Base-by-base conservation (phyloP, 2,888 invertebrate species). In the Eustalomyia histrio region DNA sequence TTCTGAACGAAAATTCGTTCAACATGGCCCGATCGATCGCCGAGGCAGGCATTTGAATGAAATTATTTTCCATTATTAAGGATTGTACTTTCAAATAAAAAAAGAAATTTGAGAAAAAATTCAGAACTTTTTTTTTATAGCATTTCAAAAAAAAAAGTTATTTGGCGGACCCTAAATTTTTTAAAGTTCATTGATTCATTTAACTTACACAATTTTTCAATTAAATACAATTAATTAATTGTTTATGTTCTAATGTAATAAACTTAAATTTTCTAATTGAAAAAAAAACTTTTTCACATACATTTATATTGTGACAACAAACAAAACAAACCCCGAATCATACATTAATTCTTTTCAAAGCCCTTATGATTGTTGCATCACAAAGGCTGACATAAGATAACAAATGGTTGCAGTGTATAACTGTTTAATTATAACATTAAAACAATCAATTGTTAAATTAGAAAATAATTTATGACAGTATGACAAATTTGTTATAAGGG, bases 191-290 rank as follows among this genome's bases (percentile, higher is more conserved):
- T 68, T 73, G 79, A 73, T 73, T 58, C 29, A 0, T 72, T 24
- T 52, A n/a, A 21, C 29, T 14, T 17, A 35, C 47, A 64, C 17
- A 21, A 43, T 21, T 64, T 69, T 55, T 24, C 53, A 71, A 75
- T 74, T 69, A 73, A 74, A 65, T 17, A 47, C 12, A 72, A 79
- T 74, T 74, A 74, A 69, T 50, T 58, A 69, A 75, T 74, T 68
- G 75, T 67, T 80, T 67, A 52, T 64, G 68, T 18, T 75, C 24
- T 18, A 18, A 14, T 65, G 60, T 71, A 80, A 71, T 71, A 71
- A 75, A 29, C 55, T 67, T 47, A 61, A 69, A 61, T 75, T 80
- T 71, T 60, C 61, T 17, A 60, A 79, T 80, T 79, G 43, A 60
- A 57, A 18, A 18, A 18, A 18, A 52, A 18, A 60, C 10, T 29